A percentile compares a stretch with the other conserved stretches of the same genome.
Conservation (phyloP, 2,888 invertebrate species). For the Phyllotreta striolata region DNA sequence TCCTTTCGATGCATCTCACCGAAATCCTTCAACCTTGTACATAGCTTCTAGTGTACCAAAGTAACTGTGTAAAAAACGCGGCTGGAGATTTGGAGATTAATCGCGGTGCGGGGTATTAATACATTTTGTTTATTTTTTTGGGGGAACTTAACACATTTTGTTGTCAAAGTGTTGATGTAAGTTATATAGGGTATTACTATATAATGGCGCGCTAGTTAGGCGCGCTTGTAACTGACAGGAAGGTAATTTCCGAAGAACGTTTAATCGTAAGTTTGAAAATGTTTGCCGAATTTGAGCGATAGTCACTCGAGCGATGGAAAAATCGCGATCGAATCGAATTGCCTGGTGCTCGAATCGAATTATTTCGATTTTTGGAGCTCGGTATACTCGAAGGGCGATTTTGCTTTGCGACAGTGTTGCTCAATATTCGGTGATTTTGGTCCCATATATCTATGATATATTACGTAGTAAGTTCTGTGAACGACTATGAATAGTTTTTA, state of each 20-base stretch:
- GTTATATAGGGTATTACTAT: constrained; percentile 58
- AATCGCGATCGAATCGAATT: not conserved
- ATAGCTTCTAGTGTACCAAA: constrained; percentile 36
- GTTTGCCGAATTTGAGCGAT: constrained; percentile 55
- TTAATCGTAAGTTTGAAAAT: constrained; percentile 55
- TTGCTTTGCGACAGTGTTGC: constrained; percentile 41
- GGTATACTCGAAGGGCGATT: constrained; percentile 36
- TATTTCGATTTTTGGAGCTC: constrained; percentile 53
- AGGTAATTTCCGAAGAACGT: constrained; percentile 64
- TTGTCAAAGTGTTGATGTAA: constrained; percentile 53
- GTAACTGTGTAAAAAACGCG: constrained; percentile 28
- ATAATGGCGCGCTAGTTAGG: constrained; percentile 45
- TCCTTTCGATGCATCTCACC: not conserved
- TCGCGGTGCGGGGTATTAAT: constrained; percentile 32
- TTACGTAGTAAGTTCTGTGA: constrained; percentile 94
- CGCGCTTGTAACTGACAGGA: constrained; percentile 52
- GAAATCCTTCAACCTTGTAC: constrained; percentile 13
- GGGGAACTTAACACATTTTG: constrained; percentile 51
- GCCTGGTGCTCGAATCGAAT: constrained; percentile 50
- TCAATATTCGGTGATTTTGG: constrained; percentile 66
- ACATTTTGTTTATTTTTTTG: constrained; percentile 1
- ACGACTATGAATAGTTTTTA: constrained; percentile 61
- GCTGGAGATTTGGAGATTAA: constrained; percentile 30
- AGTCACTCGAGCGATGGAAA: no score
- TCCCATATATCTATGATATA: constrained; percentile 99